Evolutionary conservation across 1,140 invertebrate genomes (phyloP), one percentile per base, ranked within the genome.

Genomic region (Papilio polytes): DNA sequence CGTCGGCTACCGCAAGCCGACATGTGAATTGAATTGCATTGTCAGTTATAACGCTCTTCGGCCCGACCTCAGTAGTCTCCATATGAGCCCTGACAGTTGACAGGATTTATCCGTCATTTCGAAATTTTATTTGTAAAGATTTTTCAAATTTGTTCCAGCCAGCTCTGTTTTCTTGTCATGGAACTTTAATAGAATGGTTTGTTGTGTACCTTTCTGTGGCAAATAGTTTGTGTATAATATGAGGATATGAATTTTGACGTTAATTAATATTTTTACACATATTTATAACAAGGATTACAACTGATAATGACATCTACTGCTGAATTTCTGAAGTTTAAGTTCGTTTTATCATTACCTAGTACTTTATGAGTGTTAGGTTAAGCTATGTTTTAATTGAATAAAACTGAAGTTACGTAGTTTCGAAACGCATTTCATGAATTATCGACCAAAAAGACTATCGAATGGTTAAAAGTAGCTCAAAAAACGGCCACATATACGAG

Each of bases 1-100:
- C 79, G 80, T 80, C 72, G 81, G 81, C 80, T 70, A 85, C 87
- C 85, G 80, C 87, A 85, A 80, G 80, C 82, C 86, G 88, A 86
- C 87, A 88, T 86, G 82, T 80, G 86, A 90, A 89, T 88, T 86
- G 86, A 90, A 92, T 91, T 90, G 88, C 85, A 86, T 86, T 88
- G 89, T 91, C 90, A 86, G 84, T 70, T 88, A 86, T 85, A 85
- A 86, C 84, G 84, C 84, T 72, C 36, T 78, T 78, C 36, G 46
- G 53, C n/a, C 78, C 72, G 44, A 78, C 18, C 46, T 53, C 74
- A 26, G 77, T 78, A 41, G 76, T 63, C 77, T 66, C 53, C 74
- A 53, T 48, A 51, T 76, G 46, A 51, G n/a, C 18, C 36, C 4
- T 4, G 74, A 36, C 74, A 80, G 77, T 63, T 66, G 77, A 78